These are phyloP conservation scores for Rissa tridactyla DNA, from an alignment of 2,113 vertebrate species.

Conservation along the genomic window DNA sequence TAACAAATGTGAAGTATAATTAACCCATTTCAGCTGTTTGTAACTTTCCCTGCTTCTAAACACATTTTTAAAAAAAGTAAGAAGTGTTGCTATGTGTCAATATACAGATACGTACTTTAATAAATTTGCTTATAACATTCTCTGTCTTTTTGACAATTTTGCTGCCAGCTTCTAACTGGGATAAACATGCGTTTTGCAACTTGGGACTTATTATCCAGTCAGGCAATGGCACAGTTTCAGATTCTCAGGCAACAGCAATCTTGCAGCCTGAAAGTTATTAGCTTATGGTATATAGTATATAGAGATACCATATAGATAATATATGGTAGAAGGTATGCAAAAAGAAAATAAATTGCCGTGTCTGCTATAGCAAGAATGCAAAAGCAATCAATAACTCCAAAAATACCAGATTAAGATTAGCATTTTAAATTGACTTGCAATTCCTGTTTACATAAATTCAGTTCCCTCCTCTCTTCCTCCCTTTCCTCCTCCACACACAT, in stretches of 20 bases:
- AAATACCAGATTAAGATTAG: background rate
- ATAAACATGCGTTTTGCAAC: background rate
- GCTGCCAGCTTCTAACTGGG: background rate
- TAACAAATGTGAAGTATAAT: constrained; percentile 64
- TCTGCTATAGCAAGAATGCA: background rate
- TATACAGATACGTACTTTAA: background rate
- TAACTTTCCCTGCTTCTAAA: background rate
- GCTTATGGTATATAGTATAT: background rate
- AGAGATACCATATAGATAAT: background rate
- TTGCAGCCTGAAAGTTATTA: background rate
- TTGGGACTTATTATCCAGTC: background rate
- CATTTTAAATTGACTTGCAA: background rate
- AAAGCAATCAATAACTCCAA: background rate
- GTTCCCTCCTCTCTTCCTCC: background rate
- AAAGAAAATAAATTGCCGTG: background rate
- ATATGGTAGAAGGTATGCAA: background rate
- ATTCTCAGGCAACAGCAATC: background rate
- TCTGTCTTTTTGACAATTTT: background rate
- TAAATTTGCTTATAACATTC: background rate
- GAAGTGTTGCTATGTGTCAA: background rate
- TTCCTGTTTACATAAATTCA: background rate
- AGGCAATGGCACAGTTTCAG: background rate
- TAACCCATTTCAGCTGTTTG: constrained; percentile 57
- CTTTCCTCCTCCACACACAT: background rate
- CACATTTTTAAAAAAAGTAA: background rate